Base-by-base conservation (phyloP, 2,797 vertebrate species). In the Silurus lanzhouensis region DNA sequence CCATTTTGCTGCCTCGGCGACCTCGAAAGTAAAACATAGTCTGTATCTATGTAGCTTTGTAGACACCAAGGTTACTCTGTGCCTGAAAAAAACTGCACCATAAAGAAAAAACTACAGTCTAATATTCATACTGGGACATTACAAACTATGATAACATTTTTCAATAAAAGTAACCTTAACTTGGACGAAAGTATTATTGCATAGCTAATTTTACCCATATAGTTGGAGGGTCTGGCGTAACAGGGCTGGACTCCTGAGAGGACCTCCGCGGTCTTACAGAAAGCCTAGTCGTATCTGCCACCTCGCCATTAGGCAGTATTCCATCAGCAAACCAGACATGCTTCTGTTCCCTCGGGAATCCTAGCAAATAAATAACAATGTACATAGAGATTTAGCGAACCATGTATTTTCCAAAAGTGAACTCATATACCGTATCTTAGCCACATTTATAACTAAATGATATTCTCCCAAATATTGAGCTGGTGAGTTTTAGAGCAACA, bases 241-340 rank as follows among this genome's bases (percentile, higher is more conserved):
- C 86, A 0, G 93, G 90, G 83, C 92, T 94, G 46, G 91, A 91
- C 68, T 98, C 96, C 90, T 96, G 96, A 0, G 96, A 93, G 66
- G 91, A 93, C 86, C 92, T 92, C 89, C 92, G 95, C 86, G 92
- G 92, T 87, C 94, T 94, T 87, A 95, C 94, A 0, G 95, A 95
- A 89, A 99, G 94, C 89, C 93, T 96, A 66, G 92, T 91, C 7
- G 97, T 96, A 92, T 99, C 97, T n/a, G 97, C 97, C 88, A 97
- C 96, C 92, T 99, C 96, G 0, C 97, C 98, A 63, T 97, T 98
- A 6, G 98, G 97, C 87, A 99, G 89, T 90, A 99, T 97, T 22
- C 97, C 98, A 83, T 99, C 98, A 64, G 98, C 98, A 90, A 99
- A 99, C 97, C 97, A 98, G 63, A 99, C 98, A 2, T 97, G 96